Evolutionary conservation across 1,140 invertebrate species (phyloP).

Genomic region (Samia ricini): DNA sequence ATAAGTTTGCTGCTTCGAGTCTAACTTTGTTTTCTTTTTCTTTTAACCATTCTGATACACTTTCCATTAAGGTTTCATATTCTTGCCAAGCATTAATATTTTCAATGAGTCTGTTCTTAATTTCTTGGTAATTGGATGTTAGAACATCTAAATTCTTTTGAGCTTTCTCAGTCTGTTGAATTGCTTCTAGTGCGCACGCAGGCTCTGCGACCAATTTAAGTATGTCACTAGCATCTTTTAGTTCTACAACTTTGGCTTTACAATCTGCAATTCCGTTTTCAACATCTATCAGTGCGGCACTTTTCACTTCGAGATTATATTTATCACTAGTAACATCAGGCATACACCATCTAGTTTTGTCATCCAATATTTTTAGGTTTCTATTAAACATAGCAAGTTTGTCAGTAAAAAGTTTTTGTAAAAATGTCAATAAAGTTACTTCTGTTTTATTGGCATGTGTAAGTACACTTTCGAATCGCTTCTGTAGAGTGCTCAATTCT

Average conservation of each 20-base stretch:
- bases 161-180: constrained; percentile 81
- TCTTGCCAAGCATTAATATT: constrained; percentile 88
- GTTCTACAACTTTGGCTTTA: constrained; percentile 81
- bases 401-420: constrained; percentile 93
- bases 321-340: constrained; percentile 92
- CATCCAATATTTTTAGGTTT: constrained; percentile 87
- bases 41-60: constrained; percentile 90
- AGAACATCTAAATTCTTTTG: constrained; percentile 84
- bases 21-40: constrained; percentile 89
- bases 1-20: constrained; percentile 83
- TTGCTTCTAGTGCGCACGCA: constrained; percentile 81
- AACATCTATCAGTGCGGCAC: constrained; percentile 88
- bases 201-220: constrained; percentile 83
- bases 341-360: constrained; percentile 95
- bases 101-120: constrained; percentile 83
- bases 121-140: constrained; percentile 82
- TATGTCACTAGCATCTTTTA: constrained; percentile 83
- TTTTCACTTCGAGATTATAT: constrained; percentile 95
- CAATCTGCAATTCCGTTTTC: constrained; percentile 85
- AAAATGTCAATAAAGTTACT: constrained; percentile 86
- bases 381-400: constrained; percentile 89
- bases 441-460: constrained; percentile 89
- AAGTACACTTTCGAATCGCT: constrained; percentile 86
- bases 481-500: constrained; percentile 87
- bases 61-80: constrained; percentile 88